Evolutionary conservation across 2,113 vertebrate species (phyloP), one percentile per base, ranked within the genome.

Genomic region (Spea multiplicata): DNA sequence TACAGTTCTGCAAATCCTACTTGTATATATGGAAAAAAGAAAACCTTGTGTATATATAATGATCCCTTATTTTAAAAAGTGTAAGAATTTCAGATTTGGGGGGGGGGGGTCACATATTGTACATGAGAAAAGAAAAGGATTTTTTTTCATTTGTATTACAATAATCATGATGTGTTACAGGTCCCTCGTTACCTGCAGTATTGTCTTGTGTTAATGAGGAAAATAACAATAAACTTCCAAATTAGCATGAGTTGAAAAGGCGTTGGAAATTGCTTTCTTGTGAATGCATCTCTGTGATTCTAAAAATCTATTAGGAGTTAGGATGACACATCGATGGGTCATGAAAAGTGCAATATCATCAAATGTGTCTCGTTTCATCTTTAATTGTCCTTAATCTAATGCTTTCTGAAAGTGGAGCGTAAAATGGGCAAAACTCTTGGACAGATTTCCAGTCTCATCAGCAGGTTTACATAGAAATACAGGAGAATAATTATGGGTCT

Each of bases 131-230:
- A 30, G 30, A 30, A 30, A n/a, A n/a, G n/a, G n/a, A n/a, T n/a
- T n/a, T n/a, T n/a, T n/a, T n/a, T n/a, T n/a, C n/a, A n/a, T n/a
- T n/a, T n/a, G n/a, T n/a, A n/a, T n/a, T n/a, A n/a, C n/a, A n/a
- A n/a, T n/a, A n/a, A n/a, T 66, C 17, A 61, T 62, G 44, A 66
- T 72, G 68, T 65, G 59, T 78, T 78, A 71, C 55, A 71, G 16
- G 30, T 62, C 76, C 68, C 69, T 44, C 17, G 68, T 71, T 71
- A 62, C 76, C 55, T 78, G 62, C 66, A 59, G 49, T 77, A 46
- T 78, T n/a, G 48, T 4, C 71, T 64, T 5, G 67, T 30, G 52
- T 78, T 78, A 78, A 78, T 78, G 67, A 71, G 67, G 64, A 71
- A 64, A 66, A 71, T 71, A 65, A 71, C 76, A n/a, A 57, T 78